Percentiles rank a stretch among this genome's conserved stretches.
phyloP scores from a whole-genome alignment of 1,140 invertebrate genomes.

The Pseudomyrmex concolor region DNA sequence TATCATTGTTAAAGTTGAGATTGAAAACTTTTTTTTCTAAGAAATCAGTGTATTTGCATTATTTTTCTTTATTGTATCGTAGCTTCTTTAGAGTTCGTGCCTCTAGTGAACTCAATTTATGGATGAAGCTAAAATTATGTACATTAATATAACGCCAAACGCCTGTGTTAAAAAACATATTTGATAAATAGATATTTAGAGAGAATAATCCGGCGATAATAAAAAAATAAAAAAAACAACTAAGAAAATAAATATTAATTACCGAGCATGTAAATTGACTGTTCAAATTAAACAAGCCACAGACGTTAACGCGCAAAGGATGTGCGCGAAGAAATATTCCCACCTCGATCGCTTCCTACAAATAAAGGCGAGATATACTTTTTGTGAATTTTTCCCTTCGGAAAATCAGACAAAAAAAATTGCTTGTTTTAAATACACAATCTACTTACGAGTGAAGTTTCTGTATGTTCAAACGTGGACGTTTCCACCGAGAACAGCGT shows the following conservation, averaged over 20 bases:
- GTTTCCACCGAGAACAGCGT: neutral
- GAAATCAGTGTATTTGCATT: too few species aligned
- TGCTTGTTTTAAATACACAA: neutral
- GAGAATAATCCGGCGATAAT: too few species aligned
- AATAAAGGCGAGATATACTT: neutral
- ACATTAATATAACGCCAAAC: constrained; percentile 26
- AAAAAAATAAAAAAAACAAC: neutral
- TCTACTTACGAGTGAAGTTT: constrained; percentile 16
- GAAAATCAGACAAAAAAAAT: too few species aligned
- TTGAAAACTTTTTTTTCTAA: too few species aligned
- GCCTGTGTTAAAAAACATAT: constrained; percentile 18
- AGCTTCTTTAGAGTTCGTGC: too few species aligned
- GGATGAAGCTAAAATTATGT: constrained; percentile 17
- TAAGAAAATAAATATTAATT: neutral
- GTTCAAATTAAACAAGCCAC: constrained; percentile 13
- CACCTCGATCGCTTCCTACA: constrained; percentile 35
- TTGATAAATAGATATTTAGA: neutral
- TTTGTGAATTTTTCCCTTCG: neutral
- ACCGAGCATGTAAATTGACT: constrained; percentile 5
- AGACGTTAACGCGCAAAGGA: constrained; percentile 16
- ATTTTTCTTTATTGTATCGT: too few species aligned
- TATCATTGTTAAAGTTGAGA: too few species aligned
- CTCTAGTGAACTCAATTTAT: neutral
- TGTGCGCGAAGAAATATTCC: neutral
- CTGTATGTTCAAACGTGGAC: neutral